phyloP scores from a whole-genome alignment of 2,797 vertebrate species.

The Tiaroga cobitis region DNA sequence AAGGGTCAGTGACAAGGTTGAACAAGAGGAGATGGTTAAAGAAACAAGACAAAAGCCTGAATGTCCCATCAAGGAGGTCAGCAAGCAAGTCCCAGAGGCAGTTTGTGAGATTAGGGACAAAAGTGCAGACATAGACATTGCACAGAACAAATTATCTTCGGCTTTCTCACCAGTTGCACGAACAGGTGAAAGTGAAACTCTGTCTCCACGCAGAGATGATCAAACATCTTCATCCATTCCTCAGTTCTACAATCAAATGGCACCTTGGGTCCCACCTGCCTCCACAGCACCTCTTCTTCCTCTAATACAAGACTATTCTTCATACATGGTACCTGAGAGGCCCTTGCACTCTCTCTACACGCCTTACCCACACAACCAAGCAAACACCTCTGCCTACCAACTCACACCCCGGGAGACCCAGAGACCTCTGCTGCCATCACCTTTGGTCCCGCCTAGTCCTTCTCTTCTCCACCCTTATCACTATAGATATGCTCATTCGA shows the following conservation, averaged over 20 bases:
- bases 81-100: constrained; percentile 58
- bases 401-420: constrained; percentile 80
- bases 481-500: constrained; percentile 84
- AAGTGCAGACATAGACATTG: constrained; percentile 68
- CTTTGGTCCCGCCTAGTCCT: constrained; percentile 74
- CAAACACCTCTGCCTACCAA: constrained; percentile 74
- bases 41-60: constrained; percentile 76
- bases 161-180: constrained; percentile 88
- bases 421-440: constrained; percentile 85
- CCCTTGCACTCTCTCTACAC: constrained; percentile 81
- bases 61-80: constrained; percentile 62
- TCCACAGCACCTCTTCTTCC: constrained; percentile 77
- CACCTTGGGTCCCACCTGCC: constrained; percentile 80
- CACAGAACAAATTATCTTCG: constrained; percentile 77
- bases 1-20: constrained; percentile 9
- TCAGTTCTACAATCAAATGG: constrained; percentile 78
- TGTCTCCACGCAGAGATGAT: constrained; percentile 54
- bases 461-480: constrained; percentile 82
- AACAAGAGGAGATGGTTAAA: constrained; percentile 62
- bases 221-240: constrained; percentile 75
- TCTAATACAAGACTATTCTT: constrained; percentile 80
- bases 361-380: constrained; percentile 80
- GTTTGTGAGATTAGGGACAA: constrained; percentile 62
- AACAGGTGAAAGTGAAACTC: constrained; percentile 65
- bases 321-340: constrained; percentile 82